Evolutionary conservation across 2,888 invertebrate species (phyloP).

Genomic region (Apamea sordens): DNA sequence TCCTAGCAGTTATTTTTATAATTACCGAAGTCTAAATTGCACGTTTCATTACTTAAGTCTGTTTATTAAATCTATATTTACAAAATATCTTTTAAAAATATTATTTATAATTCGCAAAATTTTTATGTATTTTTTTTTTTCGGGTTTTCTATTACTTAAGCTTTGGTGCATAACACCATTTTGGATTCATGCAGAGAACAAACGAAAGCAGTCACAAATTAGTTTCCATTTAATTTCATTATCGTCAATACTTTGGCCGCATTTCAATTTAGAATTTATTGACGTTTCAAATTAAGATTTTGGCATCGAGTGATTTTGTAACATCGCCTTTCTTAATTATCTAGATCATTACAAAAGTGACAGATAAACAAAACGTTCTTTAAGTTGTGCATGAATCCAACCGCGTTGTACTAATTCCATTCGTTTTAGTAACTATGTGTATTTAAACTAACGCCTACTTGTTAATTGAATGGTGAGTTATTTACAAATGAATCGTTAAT

Average conservation of each 20-base stretch:
- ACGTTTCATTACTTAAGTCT: constrained; percentile 79
- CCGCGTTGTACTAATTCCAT: constrained; percentile 85
- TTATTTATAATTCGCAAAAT: constrained; percentile 85
- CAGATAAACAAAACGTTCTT: constrained; percentile 8
- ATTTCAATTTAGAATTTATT: constrained; percentile 58
- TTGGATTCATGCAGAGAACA: constrained; percentile 76
- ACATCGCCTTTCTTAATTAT: constrained; percentile 30
- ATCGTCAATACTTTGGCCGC: constrained; percentile 69
- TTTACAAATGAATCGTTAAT: constrained; percentile 85
- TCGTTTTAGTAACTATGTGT: constrained; percentile 80
- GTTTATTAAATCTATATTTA: constrained; percentile 84
- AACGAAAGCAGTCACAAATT: constrained; percentile 33
- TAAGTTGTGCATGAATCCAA: constrained; percentile 77
- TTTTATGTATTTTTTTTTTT: constrained; percentile 70
- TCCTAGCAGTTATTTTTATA: constrained; percentile 82
- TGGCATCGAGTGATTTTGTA: constrained; percentile 63
- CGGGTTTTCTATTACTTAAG: constrained; percentile 74
- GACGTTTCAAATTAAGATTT: constrained; percentile 59
- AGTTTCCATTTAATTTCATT: constrained; percentile 24
- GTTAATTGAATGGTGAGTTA: constrained; percentile 84
- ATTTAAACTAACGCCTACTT: constrained; percentile 79
- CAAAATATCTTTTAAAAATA: constrained; percentile 89
- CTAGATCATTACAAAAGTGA: constrained; percentile 39
- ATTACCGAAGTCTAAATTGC: constrained; percentile 87
- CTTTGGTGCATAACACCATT: constrained; percentile 73